Percentiles rank a stretch among this genome's conserved stretches.
Conservation (phyloP, 1,140 invertebrate genomes). For the Ips nitidus region DNA sequence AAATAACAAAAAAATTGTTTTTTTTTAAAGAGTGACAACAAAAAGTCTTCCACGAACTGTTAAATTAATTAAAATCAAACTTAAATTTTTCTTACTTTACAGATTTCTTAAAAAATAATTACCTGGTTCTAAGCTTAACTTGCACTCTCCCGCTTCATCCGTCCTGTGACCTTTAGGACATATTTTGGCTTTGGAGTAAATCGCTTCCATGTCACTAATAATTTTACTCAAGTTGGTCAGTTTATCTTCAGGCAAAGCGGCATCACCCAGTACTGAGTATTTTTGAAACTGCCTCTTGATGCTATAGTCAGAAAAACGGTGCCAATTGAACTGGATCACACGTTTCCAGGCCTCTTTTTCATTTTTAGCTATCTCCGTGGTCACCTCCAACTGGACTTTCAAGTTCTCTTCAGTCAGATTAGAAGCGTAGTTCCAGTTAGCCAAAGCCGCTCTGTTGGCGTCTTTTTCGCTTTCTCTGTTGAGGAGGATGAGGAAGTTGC, state of each 20-base stretch:
- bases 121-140: constrained; percentile 76
- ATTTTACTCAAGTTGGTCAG: constrained; percentile 63
- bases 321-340: constrained; percentile 41
- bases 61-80: too few species aligned
- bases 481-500: constrained; percentile 60
- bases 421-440: constrained; percentile 71
- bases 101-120: constrained; percentile 22
- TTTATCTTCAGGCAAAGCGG: constrained; percentile 69
- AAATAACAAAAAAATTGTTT: too few species aligned
- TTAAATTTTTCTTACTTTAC: too few species aligned
- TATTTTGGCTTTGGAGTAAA: constrained; percentile 79
- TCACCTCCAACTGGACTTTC: constrained; percentile 52
- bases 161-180: constrained; percentile 64
- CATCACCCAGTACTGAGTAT: constrained; percentile 48
- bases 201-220: constrained; percentile 72
- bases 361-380: constrained; percentile 40
- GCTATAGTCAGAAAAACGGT: constrained; percentile 36
- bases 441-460: constrained; percentile 58
- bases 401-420: constrained; percentile 74
- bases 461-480: constrained; percentile 60
- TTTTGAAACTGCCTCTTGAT: constrained; percentile 42
- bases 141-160: constrained; percentile 61
- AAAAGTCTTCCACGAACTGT: too few species aligned
- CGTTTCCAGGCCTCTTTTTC: constrained; percentile 40
- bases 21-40: too few species aligned